Evolutionary conservation across 2,888 invertebrate species (phyloP).

Genomic region (Myopa testacea): DNA sequence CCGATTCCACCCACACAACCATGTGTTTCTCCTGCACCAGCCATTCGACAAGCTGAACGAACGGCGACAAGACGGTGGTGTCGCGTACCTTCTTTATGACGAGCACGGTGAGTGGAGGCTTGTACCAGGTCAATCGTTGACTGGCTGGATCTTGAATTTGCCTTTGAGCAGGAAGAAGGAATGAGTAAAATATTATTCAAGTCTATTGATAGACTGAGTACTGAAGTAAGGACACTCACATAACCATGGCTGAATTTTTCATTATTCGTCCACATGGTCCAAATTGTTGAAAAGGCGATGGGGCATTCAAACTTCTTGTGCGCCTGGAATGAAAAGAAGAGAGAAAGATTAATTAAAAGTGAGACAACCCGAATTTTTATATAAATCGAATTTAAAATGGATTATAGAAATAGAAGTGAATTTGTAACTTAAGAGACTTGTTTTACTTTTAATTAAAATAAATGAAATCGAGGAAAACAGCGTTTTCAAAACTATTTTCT

Average conservation of each 20-base stretch:
- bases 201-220: background rate
- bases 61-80: constrained; percentile 87
- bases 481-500: background rate
- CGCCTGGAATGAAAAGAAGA: constrained; percentile 75
- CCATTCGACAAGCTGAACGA: constrained; percentile 94
- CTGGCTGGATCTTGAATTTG: constrained; percentile 98
- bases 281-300: constrained; percentile 95
- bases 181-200: background rate
- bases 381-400: background rate
- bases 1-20: constrained; percentile 94
- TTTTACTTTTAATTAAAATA: too few relatives aligned
- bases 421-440: background rate
- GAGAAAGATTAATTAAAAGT: constrained; percentile 2
- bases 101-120: constrained; percentile 94
- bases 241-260: constrained; percentile 96
- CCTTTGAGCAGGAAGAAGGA: constrained; percentile 71
- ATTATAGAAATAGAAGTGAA: background rate
- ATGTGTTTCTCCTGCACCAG: constrained; percentile 94
- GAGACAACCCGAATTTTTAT: too few relatives aligned
- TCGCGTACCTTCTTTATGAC: constrained; percentile 97
- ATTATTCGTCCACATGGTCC: constrained; percentile 98
- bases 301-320: constrained; percentile 94
- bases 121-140: constrained; percentile 96
- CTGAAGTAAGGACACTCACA: constrained; percentile 75
- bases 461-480: background rate